Evolutionary conservation across 2,113 vertebrate genomes (phyloP).

Genomic region (Gracilinanus agilis): DNA sequence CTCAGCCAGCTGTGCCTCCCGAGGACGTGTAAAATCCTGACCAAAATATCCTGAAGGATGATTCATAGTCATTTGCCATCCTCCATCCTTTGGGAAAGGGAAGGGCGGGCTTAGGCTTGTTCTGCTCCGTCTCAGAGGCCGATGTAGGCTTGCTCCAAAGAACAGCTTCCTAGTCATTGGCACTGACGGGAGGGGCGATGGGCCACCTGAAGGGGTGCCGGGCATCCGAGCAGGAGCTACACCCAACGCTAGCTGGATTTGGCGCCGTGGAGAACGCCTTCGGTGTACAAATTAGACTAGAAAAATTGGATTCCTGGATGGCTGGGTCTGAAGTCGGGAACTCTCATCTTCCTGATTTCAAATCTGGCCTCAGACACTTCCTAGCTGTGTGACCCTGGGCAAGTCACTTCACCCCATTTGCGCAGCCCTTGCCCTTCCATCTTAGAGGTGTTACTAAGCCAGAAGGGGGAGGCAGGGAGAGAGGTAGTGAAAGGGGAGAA

Average conservation of each 20-base stretch:
- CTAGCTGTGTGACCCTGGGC: no score
- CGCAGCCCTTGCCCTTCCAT: no score
- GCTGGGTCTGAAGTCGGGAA: no score
- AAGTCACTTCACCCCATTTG: no score
- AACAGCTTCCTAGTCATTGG: neutral
- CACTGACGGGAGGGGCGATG: neutral
- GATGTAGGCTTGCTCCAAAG: neutral
- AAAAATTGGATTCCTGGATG: no score
- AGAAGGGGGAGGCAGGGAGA: no score
- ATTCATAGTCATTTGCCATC: slow-evolving; percentile 48
- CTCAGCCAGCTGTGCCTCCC: neutral
- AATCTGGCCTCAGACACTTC: no score
- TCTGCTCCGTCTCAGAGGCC: neutral
- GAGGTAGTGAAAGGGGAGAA: no score
- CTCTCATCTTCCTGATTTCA: no score
- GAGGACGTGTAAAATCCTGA: slow-evolving; percentile 23
- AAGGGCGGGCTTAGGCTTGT: neutral
- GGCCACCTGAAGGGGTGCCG: neutral
- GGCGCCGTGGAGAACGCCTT: neutral
- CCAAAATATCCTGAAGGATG: slow-evolving; percentile 41
- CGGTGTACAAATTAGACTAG: neutral
- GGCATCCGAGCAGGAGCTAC: neutral
- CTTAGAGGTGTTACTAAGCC: no score
- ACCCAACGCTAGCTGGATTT: neutral
- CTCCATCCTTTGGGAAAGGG: slow-evolving; percentile 14